These are phyloP conservation scores for Porites cylindrica DNA, from an alignment of 92 coral and sea anemone species.

Conservation along the genomic window DNA sequence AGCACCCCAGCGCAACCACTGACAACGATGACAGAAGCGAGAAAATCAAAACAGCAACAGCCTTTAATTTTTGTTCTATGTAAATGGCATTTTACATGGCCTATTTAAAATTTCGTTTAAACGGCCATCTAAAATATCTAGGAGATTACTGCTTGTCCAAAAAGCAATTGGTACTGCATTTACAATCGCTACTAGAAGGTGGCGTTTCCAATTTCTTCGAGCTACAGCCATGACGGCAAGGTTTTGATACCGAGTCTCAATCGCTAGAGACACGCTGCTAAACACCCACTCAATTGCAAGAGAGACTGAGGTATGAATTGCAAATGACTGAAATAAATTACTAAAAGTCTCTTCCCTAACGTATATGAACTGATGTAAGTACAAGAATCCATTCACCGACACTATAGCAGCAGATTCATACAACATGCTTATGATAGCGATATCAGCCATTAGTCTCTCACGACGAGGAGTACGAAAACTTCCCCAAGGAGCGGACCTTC, in stretches of 20 bases:
- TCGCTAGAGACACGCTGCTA: not conserved
- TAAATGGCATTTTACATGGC: conserved; percentile 13
- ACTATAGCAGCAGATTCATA: conserved; percentile 29
- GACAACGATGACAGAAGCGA: too few relatives aligned
- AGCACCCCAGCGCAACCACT: too few relatives aligned
- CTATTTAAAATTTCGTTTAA: not conserved
- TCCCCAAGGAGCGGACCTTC: conserved; percentile 40
- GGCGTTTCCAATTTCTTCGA: not conserved
- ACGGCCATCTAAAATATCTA: not conserved
- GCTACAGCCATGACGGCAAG: not conserved
- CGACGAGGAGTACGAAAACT: conserved; percentile 56
- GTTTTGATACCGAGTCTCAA: conserved; percentile 5
- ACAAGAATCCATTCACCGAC: not conserved
- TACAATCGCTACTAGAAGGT: not conserved
- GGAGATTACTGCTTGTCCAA: not conserved
- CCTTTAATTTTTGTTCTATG: too few relatives aligned
- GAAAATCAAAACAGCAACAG: too few relatives aligned
- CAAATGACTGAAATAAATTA: not conserved
- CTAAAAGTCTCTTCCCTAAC: not conserved
- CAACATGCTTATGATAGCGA: conserved; percentile 40
- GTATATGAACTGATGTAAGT: not conserved
- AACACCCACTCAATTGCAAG: not conserved
- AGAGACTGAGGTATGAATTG: not conserved
- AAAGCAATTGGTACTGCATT: not conserved
- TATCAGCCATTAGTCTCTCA: conserved; percentile 53